Percentiles rank a stretch among this genome's conserved stretches.
These are phyloP conservation scores for Salvelinus namaycush DNA, from an alignment of 2,113 vertebrate genomes.

Conservation along the genomic window DNA sequence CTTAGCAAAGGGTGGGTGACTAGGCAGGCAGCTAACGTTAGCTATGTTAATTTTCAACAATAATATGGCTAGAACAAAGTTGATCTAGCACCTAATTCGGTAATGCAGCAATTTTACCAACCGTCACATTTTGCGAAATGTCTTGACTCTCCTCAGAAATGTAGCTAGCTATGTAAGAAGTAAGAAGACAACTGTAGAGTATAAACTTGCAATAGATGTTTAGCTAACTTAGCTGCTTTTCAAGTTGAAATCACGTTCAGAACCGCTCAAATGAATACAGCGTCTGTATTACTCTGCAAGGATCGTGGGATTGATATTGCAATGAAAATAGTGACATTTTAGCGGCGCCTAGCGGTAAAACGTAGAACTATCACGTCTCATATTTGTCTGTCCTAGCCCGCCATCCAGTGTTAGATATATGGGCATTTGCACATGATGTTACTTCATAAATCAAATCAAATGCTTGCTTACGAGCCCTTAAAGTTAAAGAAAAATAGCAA, in stretches of 20 bases:
- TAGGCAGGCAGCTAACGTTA: neutral
- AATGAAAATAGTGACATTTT: slow-evolving; percentile 9
- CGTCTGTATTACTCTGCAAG: slow-evolving; percentile 30
- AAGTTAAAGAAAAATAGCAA: too few relatives aligned
- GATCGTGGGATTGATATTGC: slow-evolving; percentile 69
- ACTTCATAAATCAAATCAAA: too few relatives aligned
- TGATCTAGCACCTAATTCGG: slow-evolving; percentile 1
- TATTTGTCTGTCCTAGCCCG: neutral
- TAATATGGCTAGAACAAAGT: slow-evolving; percentile 39
- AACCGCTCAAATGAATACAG: slow-evolving; percentile 75
- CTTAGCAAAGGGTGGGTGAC: neutral
- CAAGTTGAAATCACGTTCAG: slow-evolving; percentile 13
- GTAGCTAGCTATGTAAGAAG: slow-evolving; percentile 10
- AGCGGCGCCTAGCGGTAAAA: slow-evolving; percentile 58
- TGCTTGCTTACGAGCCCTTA: too few relatives aligned
- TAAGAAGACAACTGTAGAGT: neutral
- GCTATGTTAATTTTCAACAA: slow-evolving; percentile 9
- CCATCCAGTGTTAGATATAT: neutral
- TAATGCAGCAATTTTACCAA: slow-evolving; percentile 39
- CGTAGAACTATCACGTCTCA: neutral
- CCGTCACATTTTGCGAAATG: slow-evolving; percentile 50
- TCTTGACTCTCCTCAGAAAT: neutral
- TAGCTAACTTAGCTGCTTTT: slow-evolving; percentile 9
- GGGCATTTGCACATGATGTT: too few relatives aligned
- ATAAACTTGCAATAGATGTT: neutral